Percentiles rank a stretch among this genome's conserved stretches.
These are phyloP conservation scores for Ariolimax columbianus DNA, from an alignment of 2,888 invertebrate species.

Conservation along the genomic window DNA sequence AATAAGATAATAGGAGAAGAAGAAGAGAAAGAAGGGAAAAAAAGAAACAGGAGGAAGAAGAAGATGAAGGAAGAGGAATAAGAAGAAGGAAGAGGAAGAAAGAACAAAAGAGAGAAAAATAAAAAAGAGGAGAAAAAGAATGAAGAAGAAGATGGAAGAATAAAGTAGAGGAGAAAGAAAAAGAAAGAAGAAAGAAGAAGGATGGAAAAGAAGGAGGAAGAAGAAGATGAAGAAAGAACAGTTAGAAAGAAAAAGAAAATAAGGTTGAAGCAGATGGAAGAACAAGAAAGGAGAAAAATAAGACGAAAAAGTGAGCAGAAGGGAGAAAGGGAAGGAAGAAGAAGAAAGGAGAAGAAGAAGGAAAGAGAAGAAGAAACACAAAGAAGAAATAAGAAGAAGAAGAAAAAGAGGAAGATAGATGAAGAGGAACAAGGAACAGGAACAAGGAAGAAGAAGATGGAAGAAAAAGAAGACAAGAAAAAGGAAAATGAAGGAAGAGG, in stretches of 20 bases:
- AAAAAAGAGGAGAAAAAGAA: conserved; percentile 8
- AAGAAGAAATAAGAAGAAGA: no score
- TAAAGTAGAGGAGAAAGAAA: neutral
- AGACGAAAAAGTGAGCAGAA: no score
- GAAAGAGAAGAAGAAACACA: no score
- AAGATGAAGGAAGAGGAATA: neutral
- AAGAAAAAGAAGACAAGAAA: neutral
- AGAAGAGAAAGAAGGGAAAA: neutral
- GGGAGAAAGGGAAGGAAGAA: no score
- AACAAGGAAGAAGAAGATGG: no score
- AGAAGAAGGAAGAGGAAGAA: neutral
- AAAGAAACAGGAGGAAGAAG: neutral
- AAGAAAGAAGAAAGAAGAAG: neutral
- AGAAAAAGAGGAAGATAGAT: no score
- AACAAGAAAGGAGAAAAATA: no score
- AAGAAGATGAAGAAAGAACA: neutral
- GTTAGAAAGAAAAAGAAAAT: neutral
- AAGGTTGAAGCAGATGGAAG: neutral
- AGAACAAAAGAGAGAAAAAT: neutral
- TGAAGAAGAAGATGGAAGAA: neutral
- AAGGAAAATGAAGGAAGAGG: neutral
- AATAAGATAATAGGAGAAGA: neutral
- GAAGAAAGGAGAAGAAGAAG: no score
- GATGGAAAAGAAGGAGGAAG: neutral
- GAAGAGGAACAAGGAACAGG: no score